These are phyloP conservation scores for Allobates femoralis DNA, from an alignment of 2,797 vertebrate species.

Conservation along the genomic window DNA sequence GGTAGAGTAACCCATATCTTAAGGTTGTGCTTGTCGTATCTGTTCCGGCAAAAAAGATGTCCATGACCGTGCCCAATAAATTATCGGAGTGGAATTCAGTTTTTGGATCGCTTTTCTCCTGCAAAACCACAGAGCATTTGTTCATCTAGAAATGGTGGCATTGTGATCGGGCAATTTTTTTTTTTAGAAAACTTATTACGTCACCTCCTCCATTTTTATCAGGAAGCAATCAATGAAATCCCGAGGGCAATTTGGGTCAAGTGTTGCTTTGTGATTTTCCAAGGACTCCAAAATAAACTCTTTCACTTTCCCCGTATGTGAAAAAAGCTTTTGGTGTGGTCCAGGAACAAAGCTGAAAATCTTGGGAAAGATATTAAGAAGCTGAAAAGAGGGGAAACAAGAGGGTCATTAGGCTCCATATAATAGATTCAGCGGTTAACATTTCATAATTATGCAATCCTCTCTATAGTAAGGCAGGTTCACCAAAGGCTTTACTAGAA, in stretches of 20 bases:
- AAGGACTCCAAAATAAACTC: constrained; percentile 67
- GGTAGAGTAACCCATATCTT: constrained; percentile 60
- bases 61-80: constrained; percentile 53
- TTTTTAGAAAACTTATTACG: neutral
- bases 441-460: too few relatives aligned
- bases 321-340: constrained; percentile 75
- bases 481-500: too few relatives aligned
- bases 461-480: too few relatives aligned
- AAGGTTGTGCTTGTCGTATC: constrained; percentile 64
- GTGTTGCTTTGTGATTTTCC: neutral
- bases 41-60: constrained; percentile 63
- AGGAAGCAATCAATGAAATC: too few relatives aligned
- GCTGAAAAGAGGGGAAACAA: constrained; percentile 62
- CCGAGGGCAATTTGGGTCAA: constrained; percentile 16
- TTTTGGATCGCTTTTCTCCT: constrained; percentile 35
- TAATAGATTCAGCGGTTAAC: too few relatives aligned
- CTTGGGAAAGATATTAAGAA: constrained; percentile 74
- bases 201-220: constrained; percentile 10
- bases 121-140: neutral
- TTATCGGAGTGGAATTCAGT: constrained; percentile 64
- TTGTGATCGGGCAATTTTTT: neutral
- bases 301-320: constrained; percentile 71
- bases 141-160: too few relatives aligned
- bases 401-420: too few relatives aligned
- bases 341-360: constrained; percentile 76